Base-by-base conservation (phyloP, 2,888 invertebrate species). In the Julus scandinavius region DNA sequence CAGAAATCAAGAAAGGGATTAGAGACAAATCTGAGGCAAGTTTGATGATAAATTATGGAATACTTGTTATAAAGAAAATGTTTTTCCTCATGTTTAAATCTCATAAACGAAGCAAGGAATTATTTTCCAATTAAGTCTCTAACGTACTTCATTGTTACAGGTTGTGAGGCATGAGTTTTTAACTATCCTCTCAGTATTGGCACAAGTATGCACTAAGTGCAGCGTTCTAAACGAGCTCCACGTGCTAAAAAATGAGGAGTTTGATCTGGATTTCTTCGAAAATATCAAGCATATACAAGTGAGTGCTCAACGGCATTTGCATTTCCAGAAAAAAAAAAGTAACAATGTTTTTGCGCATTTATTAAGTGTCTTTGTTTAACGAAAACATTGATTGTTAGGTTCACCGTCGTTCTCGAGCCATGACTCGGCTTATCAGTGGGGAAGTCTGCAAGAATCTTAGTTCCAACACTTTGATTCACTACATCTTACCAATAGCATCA, bases 251-350 rank as follows among this genome's bases (percentile, higher is more conserved):
- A 94, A 95, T 92, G 93, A 92, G 86, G 97, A 99, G 92, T 92
- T 94, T 11, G 98, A 99, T 92, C 95, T 96, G 0, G 98, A 99
- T 92, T 98, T 99, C 94, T 99, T 98, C 92, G 97, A 97, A 91
- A 99, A 98, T 92, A 95, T 98, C 91, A 95, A 95, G 45, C 98
- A 99, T 90, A 93, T 94, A 86, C 93, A 93, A 92, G 90, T 90
- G 87, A 72, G 50, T 87, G 17, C 40, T 84, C 13, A 29, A 88
- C 41, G n/a, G n/a, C n/a, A n/a, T n/a, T n/a, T n/a, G n/a, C n/a
- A n/a, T n/a, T n/a, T n/a, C n/a, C n/a, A n/a, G n/a, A n/a, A n/a
- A n/a, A n/a, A n/a, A n/a, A n/a, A n/a, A n/a, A n/a, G n/a, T 88
- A 45, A 20, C 58, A 29, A 40, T 41, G 20, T 20, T 13, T 89